Conservation (phyloP, 2,888 invertebrate genomes). For the Chaitophorus viminalis region DNA sequence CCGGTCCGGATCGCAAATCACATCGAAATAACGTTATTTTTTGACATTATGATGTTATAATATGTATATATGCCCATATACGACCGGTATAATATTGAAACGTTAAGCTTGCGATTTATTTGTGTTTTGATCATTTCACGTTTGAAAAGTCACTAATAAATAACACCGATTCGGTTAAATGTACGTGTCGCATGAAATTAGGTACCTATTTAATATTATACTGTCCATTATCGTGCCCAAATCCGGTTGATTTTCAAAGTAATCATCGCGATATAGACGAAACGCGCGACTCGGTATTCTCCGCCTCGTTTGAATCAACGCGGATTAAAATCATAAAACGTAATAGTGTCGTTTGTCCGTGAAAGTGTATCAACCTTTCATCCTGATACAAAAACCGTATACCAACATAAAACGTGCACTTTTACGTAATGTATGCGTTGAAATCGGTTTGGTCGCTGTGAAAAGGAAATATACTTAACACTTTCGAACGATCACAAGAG, state of each 20-base stretch:
- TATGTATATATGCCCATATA: no score
- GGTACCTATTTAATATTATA: no score
- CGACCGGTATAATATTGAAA: neutral
- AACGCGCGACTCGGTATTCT: neutral
- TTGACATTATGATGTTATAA: no score
- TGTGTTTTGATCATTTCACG: conserved; percentile 18
- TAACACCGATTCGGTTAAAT: conserved; percentile 30
- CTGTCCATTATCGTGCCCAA: neutral
- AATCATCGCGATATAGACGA: neutral
- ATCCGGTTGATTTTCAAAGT: neutral
- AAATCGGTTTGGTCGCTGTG: neutral
- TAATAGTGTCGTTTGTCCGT: neutral
- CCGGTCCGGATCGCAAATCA: neutral
- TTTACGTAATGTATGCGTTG: neutral
- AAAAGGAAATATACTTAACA: neutral
- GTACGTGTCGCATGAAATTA: no score
- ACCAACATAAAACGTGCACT: neutral
- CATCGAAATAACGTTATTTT: neutral
- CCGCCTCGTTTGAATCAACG: neutral
- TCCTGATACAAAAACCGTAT: no score
- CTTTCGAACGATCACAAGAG: neutral
- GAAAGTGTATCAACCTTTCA: no score
- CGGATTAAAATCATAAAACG: conserved; percentile 20
- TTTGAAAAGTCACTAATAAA: conserved; percentile 2
- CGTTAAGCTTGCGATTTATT: conserved; percentile 28